phyloP scores from a whole-genome alignment of 2,888 invertebrate species.

The Myopa tessellatipennis region DNA sequence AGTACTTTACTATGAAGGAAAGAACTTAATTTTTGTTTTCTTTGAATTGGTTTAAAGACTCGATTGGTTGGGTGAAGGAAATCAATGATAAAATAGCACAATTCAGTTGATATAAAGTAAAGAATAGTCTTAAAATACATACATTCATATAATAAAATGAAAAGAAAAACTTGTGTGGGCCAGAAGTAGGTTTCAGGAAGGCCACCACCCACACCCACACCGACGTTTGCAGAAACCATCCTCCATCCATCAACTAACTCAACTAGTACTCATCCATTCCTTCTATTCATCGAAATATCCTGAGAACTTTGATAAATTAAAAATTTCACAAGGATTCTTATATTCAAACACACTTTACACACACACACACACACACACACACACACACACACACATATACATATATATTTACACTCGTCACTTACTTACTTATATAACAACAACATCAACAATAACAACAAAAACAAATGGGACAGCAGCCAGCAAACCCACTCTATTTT shows the following conservation, averaged over 20 bases:
- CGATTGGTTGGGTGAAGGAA: too few relatives aligned
- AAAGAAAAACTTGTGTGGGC: not conserved
- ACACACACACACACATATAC: not conserved
- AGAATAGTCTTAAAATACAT: not conserved
- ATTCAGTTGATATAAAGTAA: not conserved
- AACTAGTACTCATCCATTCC: too few relatives aligned
- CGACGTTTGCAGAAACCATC: not conserved
- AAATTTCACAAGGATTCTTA: slow-evolving; percentile 35
- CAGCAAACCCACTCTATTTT: not conserved
- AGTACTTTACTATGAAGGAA: too few relatives aligned
- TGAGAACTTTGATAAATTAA: slow-evolving; percentile 36
- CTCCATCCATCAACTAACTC: too few relatives aligned
- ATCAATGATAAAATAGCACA: too few relatives aligned
- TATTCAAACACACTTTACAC: slow-evolving; percentile 14
- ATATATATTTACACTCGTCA: not conserved
- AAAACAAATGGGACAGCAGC: not conserved
- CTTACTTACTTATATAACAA: not conserved
- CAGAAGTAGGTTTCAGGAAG: not conserved
- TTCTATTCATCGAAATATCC: slow-evolving; percentile 8
- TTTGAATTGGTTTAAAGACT: too few relatives aligned
- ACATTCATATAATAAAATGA: not conserved
- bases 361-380: slow-evolving; percentile 17
- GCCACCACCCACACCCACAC: not conserved
- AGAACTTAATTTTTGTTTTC: too few relatives aligned
- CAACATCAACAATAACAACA: not conserved